Base-by-base conservation (phyloP, 2,797 vertebrate genomes). In the Eupleurogrammus muticus region DNA sequence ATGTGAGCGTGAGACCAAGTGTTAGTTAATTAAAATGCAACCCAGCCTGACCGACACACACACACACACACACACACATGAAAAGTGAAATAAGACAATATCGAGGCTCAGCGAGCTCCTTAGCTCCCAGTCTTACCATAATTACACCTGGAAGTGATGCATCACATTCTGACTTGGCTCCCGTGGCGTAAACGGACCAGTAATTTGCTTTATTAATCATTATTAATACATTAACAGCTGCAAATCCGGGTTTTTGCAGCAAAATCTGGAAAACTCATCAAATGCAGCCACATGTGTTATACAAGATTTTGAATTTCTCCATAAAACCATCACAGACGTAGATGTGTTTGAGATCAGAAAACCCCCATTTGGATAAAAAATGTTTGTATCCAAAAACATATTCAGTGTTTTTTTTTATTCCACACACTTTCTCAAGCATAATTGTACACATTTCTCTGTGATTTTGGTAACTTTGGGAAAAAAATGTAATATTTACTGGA, bases 1-100 rank as follows among this genome's bases (percentile, higher is more conserved):
- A 66, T 74, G 71, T 76, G 51, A 66, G 74, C 70, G 55, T 73
- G 69, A 75, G 69, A 74, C 59, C 1, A 38, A 81, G 55, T 9
- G 8, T 34, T 59, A 38, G 57, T 87, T 87, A 82, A 85, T 90
- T 80, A 84, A 86, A 82, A 81, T 8, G 19, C 64, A 42, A 73
- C 35, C 44, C 36, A 66, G 21, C 46, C 66, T 80, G 78, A 82
- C 82, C 77, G 1, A n/a, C 17, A 40, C 28, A 56, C 13, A 23
- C 13, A 50, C 12, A 42, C 14, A 42, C 38, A 42, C 40, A 53
- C 40, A 72, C 36, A 44, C 24, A 47, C 3, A 57, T 54, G 6
- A 9, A 60, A 24, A 35, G 48, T 9, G 2, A 42, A 49, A 73
- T 20, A 48, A 34, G 32, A 44, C 16, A 40, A 12, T 40, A 13